Conservation (phyloP, 2,113 vertebrate species). For the Cyprinodon variegatus region DNA sequence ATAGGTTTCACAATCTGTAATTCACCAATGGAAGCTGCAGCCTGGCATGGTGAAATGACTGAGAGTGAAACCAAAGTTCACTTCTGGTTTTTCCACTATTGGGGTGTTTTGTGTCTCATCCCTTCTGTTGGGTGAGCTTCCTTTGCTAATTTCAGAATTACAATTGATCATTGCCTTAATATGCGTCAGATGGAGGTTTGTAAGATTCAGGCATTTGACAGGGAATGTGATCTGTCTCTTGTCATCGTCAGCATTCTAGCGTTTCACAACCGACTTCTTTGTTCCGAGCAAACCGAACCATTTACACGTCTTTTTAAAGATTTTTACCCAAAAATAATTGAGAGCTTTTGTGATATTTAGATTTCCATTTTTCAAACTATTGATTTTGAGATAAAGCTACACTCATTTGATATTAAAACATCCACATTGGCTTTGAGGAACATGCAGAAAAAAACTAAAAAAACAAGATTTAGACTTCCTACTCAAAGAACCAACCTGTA, state of each 20-base stretch:
- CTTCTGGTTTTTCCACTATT: constrained; percentile 27
- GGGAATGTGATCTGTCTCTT: constrained; percentile 33
- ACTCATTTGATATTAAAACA: background rate
- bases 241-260: constrained; percentile 29
- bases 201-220: constrained; percentile 9
- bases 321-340: background rate
- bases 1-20: background rate
- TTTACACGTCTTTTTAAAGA: background rate
- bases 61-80: constrained; percentile 2
- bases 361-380: background rate
- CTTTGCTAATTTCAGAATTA: background rate
- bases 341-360: background rate
- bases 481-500: too few species aligned
- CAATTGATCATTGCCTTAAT: background rate
- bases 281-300: constrained; percentile 38
- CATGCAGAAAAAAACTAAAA: too few species aligned
- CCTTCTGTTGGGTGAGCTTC: too few species aligned
- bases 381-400: background rate
- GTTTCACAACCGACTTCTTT: constrained; percentile 44
- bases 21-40: background rate
- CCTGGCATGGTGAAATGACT: background rate
- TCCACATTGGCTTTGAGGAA: background rate
- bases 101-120: background rate
- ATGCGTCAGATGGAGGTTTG: background rate
- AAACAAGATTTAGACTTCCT: too few species aligned